Conservation (phyloP, 2,797 vertebrate species). For the Knipowitschia caucasica region DNA sequence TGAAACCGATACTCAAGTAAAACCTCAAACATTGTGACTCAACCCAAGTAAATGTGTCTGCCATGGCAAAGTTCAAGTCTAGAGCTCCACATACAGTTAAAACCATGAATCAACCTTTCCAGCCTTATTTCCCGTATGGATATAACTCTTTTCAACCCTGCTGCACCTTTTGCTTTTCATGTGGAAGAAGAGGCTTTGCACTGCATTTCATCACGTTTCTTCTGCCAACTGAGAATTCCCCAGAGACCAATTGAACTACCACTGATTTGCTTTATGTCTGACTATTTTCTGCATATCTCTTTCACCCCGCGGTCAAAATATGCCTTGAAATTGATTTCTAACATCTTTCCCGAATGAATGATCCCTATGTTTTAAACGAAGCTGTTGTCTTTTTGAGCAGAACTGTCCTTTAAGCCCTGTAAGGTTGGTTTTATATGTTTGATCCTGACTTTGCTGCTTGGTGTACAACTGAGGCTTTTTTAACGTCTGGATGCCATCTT, state of each 20-base stretch:
- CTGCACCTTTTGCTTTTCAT: conserved; percentile 29
- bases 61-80: no score
- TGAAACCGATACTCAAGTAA: no score
- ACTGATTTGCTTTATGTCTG: conserved; percentile 40
- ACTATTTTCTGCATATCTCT: conserved; percentile 43
- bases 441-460: conserved; percentile 7
- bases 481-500: conserved; percentile 11
- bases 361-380: conserved; percentile 38
- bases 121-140: conserved; percentile 2
- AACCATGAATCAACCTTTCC: no score
- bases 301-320: conserved; percentile 30
- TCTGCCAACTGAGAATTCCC: conserved; percentile 47
- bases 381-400: conserved; percentile 25
- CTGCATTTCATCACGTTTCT: conserved; percentile 57
- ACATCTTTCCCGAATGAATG: conserved; percentile 19
- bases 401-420: conserved; percentile 3
- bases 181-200: conserved; percentile 54
- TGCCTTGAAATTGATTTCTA: conserved; percentile 8
- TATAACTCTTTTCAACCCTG: conserved; percentile 14
- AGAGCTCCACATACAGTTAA: neutral
- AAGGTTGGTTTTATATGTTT: conserved; percentile 9
- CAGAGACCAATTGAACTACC: conserved; percentile 49
- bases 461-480: conserved; percentile 10
- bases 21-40: no score
- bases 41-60: no score